A percentile compares a stretch with the other conserved stretches of the same genome.
phyloP scores from a whole-genome alignment of 2,888 invertebrate genomes.

The Fragum whitleyi region DNA sequence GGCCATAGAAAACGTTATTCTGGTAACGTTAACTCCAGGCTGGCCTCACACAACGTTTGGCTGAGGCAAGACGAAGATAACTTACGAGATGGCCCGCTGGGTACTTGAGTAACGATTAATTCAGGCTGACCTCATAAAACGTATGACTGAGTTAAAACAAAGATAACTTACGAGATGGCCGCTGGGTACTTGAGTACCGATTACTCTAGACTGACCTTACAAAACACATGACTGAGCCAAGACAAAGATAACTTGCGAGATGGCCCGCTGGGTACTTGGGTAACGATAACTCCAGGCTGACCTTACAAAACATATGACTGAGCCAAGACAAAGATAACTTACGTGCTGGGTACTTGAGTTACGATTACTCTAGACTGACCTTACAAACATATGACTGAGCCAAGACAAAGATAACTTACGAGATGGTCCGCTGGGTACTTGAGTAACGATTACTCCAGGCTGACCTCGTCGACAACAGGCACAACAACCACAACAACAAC shows the following conservation, averaged over 20 bases:
- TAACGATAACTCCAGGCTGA: neutral
- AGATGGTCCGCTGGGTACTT: neutral
- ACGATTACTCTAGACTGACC: neutral
- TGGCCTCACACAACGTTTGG: too few species aligned
- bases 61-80: too few species aligned
- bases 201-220: too few species aligned
- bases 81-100: neutral
- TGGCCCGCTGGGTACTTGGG: neutral
- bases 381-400: too few species aligned
- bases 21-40: too few species aligned
- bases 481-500: too few species aligned
- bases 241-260: constrained; percentile 1
- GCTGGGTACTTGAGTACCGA: too few species aligned
- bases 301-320: neutral
- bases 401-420: neutral
- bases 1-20: too few species aligned
- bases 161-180: too few species aligned
- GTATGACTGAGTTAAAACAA: neutral
- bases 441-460: neutral
- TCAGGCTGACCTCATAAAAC: neutral
- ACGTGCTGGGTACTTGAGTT: neutral
- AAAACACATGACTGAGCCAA: too few species aligned
- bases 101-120: neutral
- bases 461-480: too few species aligned
- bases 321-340: too few species aligned